Conservation (phyloP, 2,888 invertebrate species). For the Candidula unifasciata region DNA sequence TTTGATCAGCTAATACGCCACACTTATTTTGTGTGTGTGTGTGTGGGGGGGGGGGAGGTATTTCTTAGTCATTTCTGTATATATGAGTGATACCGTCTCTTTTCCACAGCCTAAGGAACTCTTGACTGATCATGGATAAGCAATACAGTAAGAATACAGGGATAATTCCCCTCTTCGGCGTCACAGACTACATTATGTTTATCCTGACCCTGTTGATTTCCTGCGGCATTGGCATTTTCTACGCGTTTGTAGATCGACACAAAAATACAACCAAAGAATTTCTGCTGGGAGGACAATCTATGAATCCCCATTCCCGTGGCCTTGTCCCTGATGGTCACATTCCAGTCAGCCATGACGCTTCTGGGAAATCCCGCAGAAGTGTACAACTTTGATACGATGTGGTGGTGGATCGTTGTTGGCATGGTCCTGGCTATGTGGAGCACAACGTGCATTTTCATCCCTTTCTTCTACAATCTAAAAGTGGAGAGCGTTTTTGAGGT, state of each 20-base stretch:
- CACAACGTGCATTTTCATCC: slow-evolving; percentile 54
- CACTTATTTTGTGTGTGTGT: too few relatives aligned
- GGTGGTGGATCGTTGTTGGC: slow-evolving; percentile 52
- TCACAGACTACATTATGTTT: slow-evolving; percentile 58
- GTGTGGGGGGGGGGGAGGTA: too few relatives aligned
- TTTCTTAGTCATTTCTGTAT: too few relatives aligned
- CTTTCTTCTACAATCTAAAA: slow-evolving; percentile 57
- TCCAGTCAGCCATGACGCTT: slow-evolving; percentile 62
- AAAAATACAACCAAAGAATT: slow-evolving; percentile 79
- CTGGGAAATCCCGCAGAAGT: slow-evolving; percentile 64
- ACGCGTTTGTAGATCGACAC: slow-evolving; percentile 80
- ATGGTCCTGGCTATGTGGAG: slow-evolving; percentile 63
- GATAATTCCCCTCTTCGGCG: slow-evolving; percentile 42
- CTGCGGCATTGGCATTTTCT: slow-evolving; percentile 69
- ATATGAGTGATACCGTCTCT: too few relatives aligned
- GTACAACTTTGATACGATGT: slow-evolving; percentile 61
- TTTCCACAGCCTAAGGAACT: neutral
- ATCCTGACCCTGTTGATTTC: slow-evolving; percentile 55
- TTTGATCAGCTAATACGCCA: too few relatives aligned
- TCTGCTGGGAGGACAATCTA: slow-evolving; percentile 71
- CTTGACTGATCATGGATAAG: neutral
- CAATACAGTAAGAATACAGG: slow-evolving; percentile 56
- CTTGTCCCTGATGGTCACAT: slow-evolving; percentile 73
- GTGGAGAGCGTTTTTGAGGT: slow-evolving; percentile 59
- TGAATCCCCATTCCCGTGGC: slow-evolving; percentile 75